Evolutionary conservation across 2,888 invertebrate species (phyloP).

Genomic region (Drosophila nigritarsus): DNA sequence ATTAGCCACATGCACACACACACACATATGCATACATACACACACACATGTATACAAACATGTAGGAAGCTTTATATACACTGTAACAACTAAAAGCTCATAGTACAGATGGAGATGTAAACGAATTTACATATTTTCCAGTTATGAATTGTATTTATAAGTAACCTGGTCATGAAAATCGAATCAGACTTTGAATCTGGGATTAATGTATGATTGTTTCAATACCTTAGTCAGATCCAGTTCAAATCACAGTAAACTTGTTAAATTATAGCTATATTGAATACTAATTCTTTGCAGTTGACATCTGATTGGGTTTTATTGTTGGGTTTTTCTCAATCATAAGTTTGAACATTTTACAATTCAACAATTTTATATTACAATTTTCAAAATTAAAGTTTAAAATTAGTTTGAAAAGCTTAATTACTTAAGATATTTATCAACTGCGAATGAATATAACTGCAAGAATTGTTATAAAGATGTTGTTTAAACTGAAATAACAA

Average conservation of each 20-base stretch:
- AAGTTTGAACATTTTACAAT: too few relatives aligned
- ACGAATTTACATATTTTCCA: accelerated
- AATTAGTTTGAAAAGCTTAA: too few relatives aligned
- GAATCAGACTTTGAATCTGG: neutral
- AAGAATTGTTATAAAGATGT: neutral
- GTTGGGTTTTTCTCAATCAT: too few relatives aligned
- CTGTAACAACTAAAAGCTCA: neutral
- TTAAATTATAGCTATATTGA: neutral
- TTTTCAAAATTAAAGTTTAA: neutral
- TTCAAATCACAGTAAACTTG: neutral
- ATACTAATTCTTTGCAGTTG: neutral
- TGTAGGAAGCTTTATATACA: constrained; percentile 7
- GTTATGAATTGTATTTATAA: neutral
- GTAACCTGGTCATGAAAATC: neutral
- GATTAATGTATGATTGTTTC: neutral
- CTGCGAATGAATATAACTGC: neutral
- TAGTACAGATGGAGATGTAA: neutral
- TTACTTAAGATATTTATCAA: too few relatives aligned
- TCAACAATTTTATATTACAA: too few relatives aligned
- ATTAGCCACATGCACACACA: constrained; percentile 13
- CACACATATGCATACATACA: neutral
- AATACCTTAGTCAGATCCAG: neutral
- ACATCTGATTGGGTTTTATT: neutral
- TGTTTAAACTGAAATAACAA: neutral
- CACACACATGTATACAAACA: neutral